Evolutionary conservation across 2,113 vertebrate genomes (phyloP), one percentile per base, ranked within the genome.

Genomic region (Laticauda colubrina): DNA sequence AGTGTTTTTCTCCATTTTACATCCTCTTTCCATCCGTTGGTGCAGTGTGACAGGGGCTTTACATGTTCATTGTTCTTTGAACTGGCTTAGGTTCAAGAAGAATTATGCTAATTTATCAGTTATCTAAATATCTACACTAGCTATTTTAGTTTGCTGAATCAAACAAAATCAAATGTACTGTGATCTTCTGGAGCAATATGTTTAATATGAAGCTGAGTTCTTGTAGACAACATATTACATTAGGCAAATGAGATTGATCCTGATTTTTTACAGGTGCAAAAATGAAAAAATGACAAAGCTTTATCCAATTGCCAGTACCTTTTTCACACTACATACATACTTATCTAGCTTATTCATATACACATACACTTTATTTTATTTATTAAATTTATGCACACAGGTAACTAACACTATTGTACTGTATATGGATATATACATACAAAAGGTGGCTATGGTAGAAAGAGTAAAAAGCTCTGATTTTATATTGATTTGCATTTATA

Each of bases 401-500:
- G 61, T 69, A 69, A 69, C 61, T 69, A 15, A n/a, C 29, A 69
- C 14, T 69, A n/a, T 15, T 7, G 39, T 5, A 45, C 45, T 45
- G 45, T 5, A 75, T 7, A 75, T 75, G 64, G 64, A 75, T n/a
- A 34, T 75, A 34, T 20, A 81, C 69, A 8, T 20, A 81, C 69
- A 81, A 39, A 51, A n/a, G 26, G 23, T 69, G 81, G 86, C 18
- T 4, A 3, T 90, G 88, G 4, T n/a, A 18, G 10, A 88, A 34
- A 29, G 2, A 54, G 12, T 85, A 24, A 26, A 34, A 90, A 81
- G 26, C 45, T 54, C 54, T 93, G 64, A 91, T 87, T 0, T 3
- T 24, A 56, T 56, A 4, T 64, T 89, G 75, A 90, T 61, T 87
- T 91, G 90, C 39, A 88, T 75, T 87, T 92, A 90, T 53, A 61